A percentile compares a stretch with the other conserved stretches of the same genome.
Evolutionary conservation across 2,888 invertebrate genomes (phyloP).

Genomic region (Metallyticus violacea): DNA sequence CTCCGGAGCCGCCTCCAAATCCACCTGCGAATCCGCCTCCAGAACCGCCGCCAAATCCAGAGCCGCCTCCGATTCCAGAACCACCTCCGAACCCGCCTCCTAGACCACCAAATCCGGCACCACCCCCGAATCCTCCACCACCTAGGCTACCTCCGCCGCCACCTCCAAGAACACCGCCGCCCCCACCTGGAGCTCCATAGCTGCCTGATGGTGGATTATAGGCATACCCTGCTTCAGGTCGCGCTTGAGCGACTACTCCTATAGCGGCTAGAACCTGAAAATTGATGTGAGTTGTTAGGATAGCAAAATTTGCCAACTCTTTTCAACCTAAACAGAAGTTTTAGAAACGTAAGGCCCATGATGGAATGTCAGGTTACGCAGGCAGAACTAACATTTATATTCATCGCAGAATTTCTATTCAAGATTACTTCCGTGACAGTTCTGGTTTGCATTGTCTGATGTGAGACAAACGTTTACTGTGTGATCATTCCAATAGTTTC

Average conservation of each 20-base stretch:
- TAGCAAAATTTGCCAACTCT: no score
- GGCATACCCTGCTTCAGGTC: conserved; percentile 34
- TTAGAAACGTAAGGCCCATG: no score
- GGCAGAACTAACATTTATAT: no score
- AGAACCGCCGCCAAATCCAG: conserved; percentile 18
- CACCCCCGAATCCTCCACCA: conserved; percentile 21
- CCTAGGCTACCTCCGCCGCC: conserved; percentile 37
- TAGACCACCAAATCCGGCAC: not conserved
- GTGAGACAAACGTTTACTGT: no score
- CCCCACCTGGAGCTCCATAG: conserved; percentile 37
- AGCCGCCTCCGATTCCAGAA: conserved; percentile 38
- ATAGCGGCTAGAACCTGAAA: conserved; percentile 37
- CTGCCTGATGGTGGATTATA: conserved; percentile 28
- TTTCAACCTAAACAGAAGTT: no score
- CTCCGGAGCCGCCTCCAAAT: conserved; percentile 36
- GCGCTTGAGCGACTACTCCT: conserved; percentile 37
- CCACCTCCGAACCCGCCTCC: conserved; percentile 23
- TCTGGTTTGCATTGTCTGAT: no score
- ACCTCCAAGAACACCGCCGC: conserved; percentile 38
- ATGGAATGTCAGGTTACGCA: no score
- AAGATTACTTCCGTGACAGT: no score
- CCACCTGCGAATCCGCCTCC: conserved; percentile 26
- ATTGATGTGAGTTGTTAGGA: no score
- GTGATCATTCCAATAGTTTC: no score
- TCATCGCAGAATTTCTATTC: no score